Conservation (phyloP, 2,797 vertebrate genomes). For the Streptopelia turtur region DNA sequence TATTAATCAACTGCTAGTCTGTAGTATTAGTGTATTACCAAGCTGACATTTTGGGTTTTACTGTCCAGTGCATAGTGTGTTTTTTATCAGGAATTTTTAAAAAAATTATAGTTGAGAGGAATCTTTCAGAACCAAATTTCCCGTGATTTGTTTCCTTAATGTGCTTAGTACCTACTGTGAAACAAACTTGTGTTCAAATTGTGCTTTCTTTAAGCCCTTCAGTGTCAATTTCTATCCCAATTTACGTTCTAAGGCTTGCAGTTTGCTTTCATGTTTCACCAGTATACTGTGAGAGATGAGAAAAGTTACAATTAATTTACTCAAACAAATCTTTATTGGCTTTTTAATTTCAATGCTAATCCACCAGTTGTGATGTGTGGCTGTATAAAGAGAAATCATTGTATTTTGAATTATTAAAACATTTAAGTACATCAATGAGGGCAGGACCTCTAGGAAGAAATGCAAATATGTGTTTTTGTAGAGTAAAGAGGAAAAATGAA, state of each 20-base stretch:
- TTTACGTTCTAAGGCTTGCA: background rate
- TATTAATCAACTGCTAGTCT: background rate
- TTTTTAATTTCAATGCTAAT: slow-evolving; percentile 1
- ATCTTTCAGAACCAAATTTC: background rate
- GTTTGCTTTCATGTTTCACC: background rate
- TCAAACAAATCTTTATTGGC: background rate
- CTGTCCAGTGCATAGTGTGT: background rate
- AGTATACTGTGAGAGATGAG: background rate
- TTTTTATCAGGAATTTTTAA: background rate
- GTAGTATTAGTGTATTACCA: background rate
- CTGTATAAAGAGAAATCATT: background rate
- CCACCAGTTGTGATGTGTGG: background rate
- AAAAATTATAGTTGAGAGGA: background rate
- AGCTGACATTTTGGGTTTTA: background rate
- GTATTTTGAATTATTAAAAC: background rate
- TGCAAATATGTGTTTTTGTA: rapidly evolving
- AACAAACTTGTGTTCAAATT: background rate
- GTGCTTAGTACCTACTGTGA: background rate
- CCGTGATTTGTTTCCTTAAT: background rate
- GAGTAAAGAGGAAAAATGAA: background rate
- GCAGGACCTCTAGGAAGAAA: background rate
- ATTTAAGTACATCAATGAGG: background rate
- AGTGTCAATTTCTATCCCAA: background rate
- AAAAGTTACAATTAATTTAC: background rate
- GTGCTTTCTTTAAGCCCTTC: background rate